Conservation (phyloP, 2,888 invertebrate species). For the Cylindroiulus punctatus region DNA sequence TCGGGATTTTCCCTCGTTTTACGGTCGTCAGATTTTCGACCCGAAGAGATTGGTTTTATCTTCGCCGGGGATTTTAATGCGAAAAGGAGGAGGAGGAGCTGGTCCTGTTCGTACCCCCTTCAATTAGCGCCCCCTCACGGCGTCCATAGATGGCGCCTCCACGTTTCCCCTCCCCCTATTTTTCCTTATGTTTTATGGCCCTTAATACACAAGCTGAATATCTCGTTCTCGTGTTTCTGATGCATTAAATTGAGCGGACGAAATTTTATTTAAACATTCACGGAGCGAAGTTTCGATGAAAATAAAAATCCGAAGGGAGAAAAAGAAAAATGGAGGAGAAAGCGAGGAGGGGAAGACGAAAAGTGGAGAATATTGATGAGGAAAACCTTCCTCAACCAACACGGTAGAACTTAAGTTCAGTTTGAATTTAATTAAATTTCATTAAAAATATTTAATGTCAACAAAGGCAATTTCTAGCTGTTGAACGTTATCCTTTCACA, state of each 20-base stretch:
- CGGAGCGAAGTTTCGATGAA: neutral
- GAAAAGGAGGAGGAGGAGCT: neutral
- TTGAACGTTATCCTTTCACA: no score
- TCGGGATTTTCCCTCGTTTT: neutral
- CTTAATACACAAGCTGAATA: no score
- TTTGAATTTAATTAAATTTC: neutral
- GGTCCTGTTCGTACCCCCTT: neutral
- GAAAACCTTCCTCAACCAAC: no score
- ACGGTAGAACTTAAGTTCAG: neutral
- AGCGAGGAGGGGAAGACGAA: neutral
- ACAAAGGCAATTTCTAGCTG: no score
- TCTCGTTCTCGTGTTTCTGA: slow-evolving; percentile 45
- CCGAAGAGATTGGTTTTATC: no score
- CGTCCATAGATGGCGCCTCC: no score
- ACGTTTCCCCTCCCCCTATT: no score
- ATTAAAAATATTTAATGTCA: no score
- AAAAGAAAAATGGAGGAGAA: neutral
- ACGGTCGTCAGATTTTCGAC: neutral
- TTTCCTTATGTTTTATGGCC: slow-evolving; percentile 19
- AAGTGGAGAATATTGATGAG: neutral
- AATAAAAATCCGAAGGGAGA: neutral
- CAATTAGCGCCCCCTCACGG: neutral
- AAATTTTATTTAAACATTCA: slow-evolving; percentile 55
- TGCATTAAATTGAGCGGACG: slow-evolving; percentile 51
- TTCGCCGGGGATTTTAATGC: neutral